Percentiles rank a stretch among this genome's conserved stretches.
phyloP scores from a whole-genome alignment of 2,888 invertebrate species.

The Leucoma salicis region DNA sequence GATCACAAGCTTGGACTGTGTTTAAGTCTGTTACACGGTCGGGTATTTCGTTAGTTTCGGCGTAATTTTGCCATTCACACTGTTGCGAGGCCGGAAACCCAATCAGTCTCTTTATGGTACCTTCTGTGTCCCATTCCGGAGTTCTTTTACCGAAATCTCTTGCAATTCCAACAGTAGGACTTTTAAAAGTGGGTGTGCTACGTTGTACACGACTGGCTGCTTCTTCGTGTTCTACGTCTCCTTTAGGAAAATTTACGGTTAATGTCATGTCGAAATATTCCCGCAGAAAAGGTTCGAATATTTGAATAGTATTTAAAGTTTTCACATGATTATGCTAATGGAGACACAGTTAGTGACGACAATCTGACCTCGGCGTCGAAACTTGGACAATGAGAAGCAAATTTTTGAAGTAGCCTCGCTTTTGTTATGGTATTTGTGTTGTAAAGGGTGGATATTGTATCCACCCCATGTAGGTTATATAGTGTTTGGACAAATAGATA shows the following conservation, averaged over 20 bases:
- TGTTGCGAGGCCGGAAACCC: slow-evolving; percentile 35
- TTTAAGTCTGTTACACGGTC: slow-evolving; percentile 34
- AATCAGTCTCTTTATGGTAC: slow-evolving; percentile 47
- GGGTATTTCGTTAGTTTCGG: slow-evolving; percentile 24
- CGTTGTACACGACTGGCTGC: slow-evolving; percentile 55
- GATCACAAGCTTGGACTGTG: slow-evolving; percentile 36
- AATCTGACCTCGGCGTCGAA: slow-evolving; percentile 14
- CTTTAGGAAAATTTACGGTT: slow-evolving; percentile 59
- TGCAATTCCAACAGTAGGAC: slow-evolving; percentile 64
- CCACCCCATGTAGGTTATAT: too few species aligned
- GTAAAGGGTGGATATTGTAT: slow-evolving; percentile 21
- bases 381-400: slow-evolving; percentile 23
- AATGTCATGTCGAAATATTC: too few species aligned
- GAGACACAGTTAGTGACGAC: slow-evolving; percentile 11
- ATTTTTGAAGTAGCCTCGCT: slow-evolving; percentile 20
- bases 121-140: slow-evolving; percentile 60
- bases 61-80: slow-evolving; percentile 39
- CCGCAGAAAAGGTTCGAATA: too few species aligned
- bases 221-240: slow-evolving; percentile 60
- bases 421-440: slow-evolving; percentile 31
- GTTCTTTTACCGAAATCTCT: slow-evolving; percentile 76
- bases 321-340: slow-evolving; percentile 28
- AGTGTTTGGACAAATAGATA: slow-evolving; percentile 11
- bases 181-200: slow-evolving; percentile 69
- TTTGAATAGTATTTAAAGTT: neutral